Conservation (phyloP, 2,888 invertebrate genomes). For the Parascotia fuliginaria region DNA sequence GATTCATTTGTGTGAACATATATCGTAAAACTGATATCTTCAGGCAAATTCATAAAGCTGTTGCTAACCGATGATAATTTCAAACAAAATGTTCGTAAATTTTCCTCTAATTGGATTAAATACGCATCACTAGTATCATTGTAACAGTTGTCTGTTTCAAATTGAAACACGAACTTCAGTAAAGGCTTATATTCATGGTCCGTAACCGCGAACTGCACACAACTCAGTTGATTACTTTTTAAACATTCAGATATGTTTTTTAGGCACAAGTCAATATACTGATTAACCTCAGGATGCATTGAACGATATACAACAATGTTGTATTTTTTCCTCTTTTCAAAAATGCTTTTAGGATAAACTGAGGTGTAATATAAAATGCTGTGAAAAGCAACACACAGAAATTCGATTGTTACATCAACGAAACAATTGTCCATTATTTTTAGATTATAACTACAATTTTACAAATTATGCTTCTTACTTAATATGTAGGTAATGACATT, state of each 20-base stretch:
- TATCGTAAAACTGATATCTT: constrained; percentile 86
- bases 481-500: too few species aligned
- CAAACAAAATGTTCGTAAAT: constrained; percentile 86
- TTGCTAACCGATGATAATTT: constrained; percentile 80
- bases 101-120: constrained; percentile 87
- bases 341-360: constrained; percentile 88
- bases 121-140: constrained; percentile 84
- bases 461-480: too few species aligned
- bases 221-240: constrained; percentile 76
- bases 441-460: too few species aligned
- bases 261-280: constrained; percentile 86
- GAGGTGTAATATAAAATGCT: constrained; percentile 86
- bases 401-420: constrained; percentile 87
- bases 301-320: constrained; percentile 86
- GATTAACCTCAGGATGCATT: constrained; percentile 88
- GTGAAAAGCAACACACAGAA: constrained; percentile 88
- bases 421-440: constrained; percentile 75
- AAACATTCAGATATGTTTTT: constrained; percentile 80
- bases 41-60: constrained; percentile 80
- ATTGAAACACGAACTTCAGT: constrained; percentile 70
- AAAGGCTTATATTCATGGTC: constrained; percentile 55
- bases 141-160: constrained; percentile 53
- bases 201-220: constrained; percentile 81
- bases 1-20: constrained; percentile 86
- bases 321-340: constrained; percentile 87